A percentile compares a stretch with the other conserved stretches of the same genome.
phyloP scores from a whole-genome alignment of 2,113 vertebrate species.

The Paedocypris sp. region DNA sequence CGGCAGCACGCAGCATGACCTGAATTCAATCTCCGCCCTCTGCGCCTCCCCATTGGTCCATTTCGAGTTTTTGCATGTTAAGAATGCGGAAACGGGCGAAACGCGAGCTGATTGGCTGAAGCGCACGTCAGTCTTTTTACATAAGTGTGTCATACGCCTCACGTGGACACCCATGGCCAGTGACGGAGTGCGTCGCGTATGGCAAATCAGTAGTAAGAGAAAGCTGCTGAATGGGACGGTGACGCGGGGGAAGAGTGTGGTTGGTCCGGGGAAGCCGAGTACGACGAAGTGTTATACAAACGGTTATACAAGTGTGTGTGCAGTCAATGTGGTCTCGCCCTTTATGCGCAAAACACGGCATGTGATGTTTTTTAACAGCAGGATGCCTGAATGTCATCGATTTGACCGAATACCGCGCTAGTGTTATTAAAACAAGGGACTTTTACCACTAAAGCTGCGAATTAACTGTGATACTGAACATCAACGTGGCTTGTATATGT shows the following conservation, averaged over 20 bases:
- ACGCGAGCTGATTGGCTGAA: conserved; percentile 24
- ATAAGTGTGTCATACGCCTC: conserved; percentile 70
- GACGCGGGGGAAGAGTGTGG: conserved; percentile 27
- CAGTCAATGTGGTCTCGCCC: conserved; percentile 30
- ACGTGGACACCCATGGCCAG: conserved; percentile 72
- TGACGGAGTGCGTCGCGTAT: conserved; percentile 23
- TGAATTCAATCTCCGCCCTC: conserved; percentile 37
- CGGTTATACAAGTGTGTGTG: conserved; percentile 51
- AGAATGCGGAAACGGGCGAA: neutral
- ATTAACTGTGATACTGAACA: too few relatives aligned
- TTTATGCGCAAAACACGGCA: neutral
- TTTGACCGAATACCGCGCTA: neutral
- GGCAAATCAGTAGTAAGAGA: conserved; percentile 45
- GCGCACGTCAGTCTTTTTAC: conserved; percentile 60
- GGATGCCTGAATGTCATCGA: neutral
- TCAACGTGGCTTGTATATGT: too few relatives aligned
- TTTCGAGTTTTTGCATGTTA: neutral
- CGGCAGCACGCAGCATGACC: conserved; percentile 39
- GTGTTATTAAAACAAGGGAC: neutral
- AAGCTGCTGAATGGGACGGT: conserved; percentile 43
- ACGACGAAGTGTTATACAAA: conserved; percentile 60
- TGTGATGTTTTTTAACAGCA: neutral
- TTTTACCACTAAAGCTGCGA: too few relatives aligned
- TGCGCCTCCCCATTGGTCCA: conserved; percentile 42
- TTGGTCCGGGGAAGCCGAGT: conserved; percentile 44